These are phyloP conservation scores for Prolemur simus DNA, from an alignment of 2,113 vertebrate species.

Conservation along the genomic window DNA sequence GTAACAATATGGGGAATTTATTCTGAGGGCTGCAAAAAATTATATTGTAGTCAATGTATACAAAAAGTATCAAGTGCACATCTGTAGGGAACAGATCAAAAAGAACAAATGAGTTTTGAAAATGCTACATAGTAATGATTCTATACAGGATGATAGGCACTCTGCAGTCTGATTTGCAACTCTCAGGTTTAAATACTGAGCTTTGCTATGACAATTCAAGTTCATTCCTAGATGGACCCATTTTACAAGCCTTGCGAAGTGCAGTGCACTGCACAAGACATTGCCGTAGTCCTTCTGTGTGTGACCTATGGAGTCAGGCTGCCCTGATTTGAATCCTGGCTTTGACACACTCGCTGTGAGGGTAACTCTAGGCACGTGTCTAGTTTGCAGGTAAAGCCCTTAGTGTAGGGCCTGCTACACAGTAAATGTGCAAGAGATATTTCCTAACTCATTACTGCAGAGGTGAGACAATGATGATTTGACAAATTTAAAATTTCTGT, in stretches of 20 bases:
- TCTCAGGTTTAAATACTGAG: neutral
- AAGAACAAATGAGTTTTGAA: neutral
- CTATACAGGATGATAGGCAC: neutral
- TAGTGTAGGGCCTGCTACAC: too few species aligned
- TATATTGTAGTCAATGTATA: neutral
- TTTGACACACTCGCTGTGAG: rapidly evolving
- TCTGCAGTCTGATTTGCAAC: neutral
- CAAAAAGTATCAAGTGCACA: neutral
- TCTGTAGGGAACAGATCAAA: neutral
- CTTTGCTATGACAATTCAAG: neutral
- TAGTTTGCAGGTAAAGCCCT: neutral
- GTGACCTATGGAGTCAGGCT: neutral
- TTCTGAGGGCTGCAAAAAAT: neutral
- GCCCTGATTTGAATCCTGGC: neutral
- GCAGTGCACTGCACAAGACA: neutral
- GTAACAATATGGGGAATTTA: neutral
- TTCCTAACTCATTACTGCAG: neutral
- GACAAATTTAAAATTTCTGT: neutral
- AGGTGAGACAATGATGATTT: neutral
- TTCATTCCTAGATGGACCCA: neutral
- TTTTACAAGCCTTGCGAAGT: neutral
- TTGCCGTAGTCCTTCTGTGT: too few species aligned
- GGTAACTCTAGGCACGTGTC: neutral
- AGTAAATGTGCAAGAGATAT: neutral
- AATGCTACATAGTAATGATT: neutral